Evolutionary conservation across 2,888 invertebrate species (phyloP), one percentile per base, ranked within the genome.

Genomic region (Muschampia plurimacula): DNA sequence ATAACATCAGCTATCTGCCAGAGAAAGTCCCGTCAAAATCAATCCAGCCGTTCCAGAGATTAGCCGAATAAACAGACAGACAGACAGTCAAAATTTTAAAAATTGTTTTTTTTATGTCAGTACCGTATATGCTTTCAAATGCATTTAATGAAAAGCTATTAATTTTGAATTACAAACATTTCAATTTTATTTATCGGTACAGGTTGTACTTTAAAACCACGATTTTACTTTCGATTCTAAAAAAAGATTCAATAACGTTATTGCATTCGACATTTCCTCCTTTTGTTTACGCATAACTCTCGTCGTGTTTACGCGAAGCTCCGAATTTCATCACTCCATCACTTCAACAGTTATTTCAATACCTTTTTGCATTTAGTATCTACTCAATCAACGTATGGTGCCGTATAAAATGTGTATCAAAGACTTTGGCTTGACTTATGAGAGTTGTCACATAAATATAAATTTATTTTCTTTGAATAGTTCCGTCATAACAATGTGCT

Each of bases 251-350:
- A 49, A 49, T n/a, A 49, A 49, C n/a, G 49, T 49, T n/a, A 49
- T n/a, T 49, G 49, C n/a, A 6, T 49, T 49, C 49, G 49, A 49
- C 49, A 49, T 49, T 57, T 28, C 28, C 28, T 28, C 10, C 4
- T n/a, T 28, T 57, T 57, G 57, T 57, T 57, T 57, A 57, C 57
- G 10, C 28, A 57, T 57, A 28, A 57, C 57, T 57, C 57, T 10
- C 7, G n/a, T 5, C 28, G 4, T 57, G 57, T 57, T 57, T 57
- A 57, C 57, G 22, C 10, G 28, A 9, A 28, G 12, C 9, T 49
- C 10, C 3, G 57, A 28, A 57, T 57, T 57, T 52, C 57, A 28
- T 57, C 28, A 28, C 22, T 22, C 22, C 22, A 28, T 57, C 57
- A 57, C 10, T 28, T 12, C 12, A 57, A 28, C 57, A 28, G 15